These are phyloP conservation scores for Anastrepha obliqua DNA, from an alignment of 1,140 invertebrate species.

Conservation along the genomic window DNA sequence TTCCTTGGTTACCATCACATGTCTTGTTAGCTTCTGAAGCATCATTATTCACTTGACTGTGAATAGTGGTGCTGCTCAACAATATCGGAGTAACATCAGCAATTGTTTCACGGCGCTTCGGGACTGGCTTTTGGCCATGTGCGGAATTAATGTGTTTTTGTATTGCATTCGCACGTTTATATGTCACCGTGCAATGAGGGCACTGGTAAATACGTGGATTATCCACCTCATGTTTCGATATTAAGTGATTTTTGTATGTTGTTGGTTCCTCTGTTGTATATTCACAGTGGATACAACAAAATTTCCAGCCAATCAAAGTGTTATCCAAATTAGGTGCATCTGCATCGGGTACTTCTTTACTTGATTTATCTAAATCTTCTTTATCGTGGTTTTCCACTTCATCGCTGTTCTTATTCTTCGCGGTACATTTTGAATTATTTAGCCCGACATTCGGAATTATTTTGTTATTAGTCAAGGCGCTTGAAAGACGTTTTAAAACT, in stretches of 20 bases:
- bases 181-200: slow-evolving; percentile 12
- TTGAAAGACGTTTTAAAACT: neutral
- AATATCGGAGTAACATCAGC: neutral
- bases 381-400: too few relatives aligned
- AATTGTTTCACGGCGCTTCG: slow-evolving; percentile 11
- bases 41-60: neutral
- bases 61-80: slow-evolving; percentile 1
- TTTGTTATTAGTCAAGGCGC: neutral
- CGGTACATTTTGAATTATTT: too few relatives aligned
- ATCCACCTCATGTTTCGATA: neutral
- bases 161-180: neutral
- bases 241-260: slow-evolving; percentile 19
- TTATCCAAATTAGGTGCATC: neutral
- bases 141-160: neutral
- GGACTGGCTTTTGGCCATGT: slow-evolving; percentile 12
- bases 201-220: slow-evolving; percentile 38
- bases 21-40: neutral
- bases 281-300: neutral
- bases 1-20: neutral
- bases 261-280: neutral
- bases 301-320: neutral
- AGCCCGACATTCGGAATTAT: neutral
- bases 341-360: neutral
- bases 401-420: too few relatives aligned
- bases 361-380: too few relatives aligned